Evolutionary conservation across 2,888 invertebrate species (phyloP).

Genomic region (Caenorhabditis drosophilae): DNA sequence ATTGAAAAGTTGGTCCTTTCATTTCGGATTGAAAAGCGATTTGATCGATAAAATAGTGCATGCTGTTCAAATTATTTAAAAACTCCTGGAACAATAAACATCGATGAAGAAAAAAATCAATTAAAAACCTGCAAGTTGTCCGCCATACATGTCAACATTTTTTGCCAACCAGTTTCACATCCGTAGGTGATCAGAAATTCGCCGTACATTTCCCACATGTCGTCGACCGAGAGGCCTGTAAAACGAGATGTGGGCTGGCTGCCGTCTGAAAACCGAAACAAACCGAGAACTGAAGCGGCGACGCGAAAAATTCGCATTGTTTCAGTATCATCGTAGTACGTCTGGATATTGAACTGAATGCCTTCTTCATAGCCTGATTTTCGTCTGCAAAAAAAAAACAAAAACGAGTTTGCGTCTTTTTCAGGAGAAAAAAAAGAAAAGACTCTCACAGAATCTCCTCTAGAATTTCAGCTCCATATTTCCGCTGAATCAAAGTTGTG

Average conservation of each 20-base stretch:
- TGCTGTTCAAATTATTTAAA: slow-evolving; percentile 61
- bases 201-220: slow-evolving; percentile 63
- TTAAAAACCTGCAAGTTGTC: slow-evolving; percentile 55
- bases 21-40: slow-evolving; percentile 63
- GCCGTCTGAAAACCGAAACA: slow-evolving; percentile 21
- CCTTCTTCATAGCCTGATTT: slow-evolving; percentile 55
- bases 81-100: slow-evolving; percentile 48
- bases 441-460: slow-evolving; percentile 53
- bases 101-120: background rate
- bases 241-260: too few relatives aligned
- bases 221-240: slow-evolving; percentile 56
- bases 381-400: slow-evolving; percentile 35
- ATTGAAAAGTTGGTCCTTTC: slow-evolving; percentile 60
- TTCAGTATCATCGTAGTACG: slow-evolving; percentile 60
- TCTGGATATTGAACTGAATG: slow-evolving; percentile 52
- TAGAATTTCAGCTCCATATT: slow-evolving; percentile 54
- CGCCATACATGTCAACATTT: slow-evolving; percentile 59
- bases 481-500: slow-evolving; percentile 45
- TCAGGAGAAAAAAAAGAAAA: slow-evolving; percentile 1
- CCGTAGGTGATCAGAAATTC: slow-evolving; percentile 58
- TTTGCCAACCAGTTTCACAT: slow-evolving; percentile 62
- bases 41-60: slow-evolving; percentile 67
- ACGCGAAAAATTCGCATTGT: slow-evolving; percentile 61
- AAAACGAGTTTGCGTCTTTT: background rate
- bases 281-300: slow-evolving; percentile 52